Base-by-base conservation (phyloP, 1,140 invertebrate species). In the Cyclina sinensis region DNA sequence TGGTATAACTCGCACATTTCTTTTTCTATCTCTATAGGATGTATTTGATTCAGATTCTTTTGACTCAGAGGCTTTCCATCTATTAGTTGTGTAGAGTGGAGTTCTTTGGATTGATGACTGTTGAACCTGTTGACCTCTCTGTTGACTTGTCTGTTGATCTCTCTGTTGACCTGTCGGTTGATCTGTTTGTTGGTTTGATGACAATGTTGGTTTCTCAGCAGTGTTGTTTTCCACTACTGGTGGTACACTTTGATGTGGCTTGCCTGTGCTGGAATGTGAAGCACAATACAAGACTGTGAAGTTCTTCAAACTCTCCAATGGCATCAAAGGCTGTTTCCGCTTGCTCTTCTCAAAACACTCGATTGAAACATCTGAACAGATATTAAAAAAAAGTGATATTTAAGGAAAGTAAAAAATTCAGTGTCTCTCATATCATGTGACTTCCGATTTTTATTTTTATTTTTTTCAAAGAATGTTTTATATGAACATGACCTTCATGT, bases 281-380 rank as follows among this genome's bases (percentile, higher is more conserved):
- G 94, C 94, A 89, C 92, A 92, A 85, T 94, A 93, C 0, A 95
- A 79, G 16, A 94, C 78, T 32, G 87, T 86, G 80, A 94, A 94
- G 14, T 80, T 88, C n/a, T 90, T 91, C 39, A 93, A 57, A 0
- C 90, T 91, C 27, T 94, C 90, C 0, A 95, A 82, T 0, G 94
- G 94, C 89, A 93, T 62, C 74, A 94, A 65, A 11, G 91, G 59
- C 79, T 93, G 92, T 68, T 92, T 89, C 83, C 88, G 93, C 12
- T 91, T 90, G 65, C 91, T 92, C 79, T 94, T 95, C 54, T 94
- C 94, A 93, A 95, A 95, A 76, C 93, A 93, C 82, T 95, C 94
- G 18, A 94, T 90, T n/a, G 91, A 32, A 39, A 95, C 39, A 90
- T 93, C 94, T 95, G 90, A 30, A 86, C 79, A 83, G 16, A 62